Conservation (phyloP, 2,888 invertebrate species). For the Leptura quadrifasciata region DNA sequence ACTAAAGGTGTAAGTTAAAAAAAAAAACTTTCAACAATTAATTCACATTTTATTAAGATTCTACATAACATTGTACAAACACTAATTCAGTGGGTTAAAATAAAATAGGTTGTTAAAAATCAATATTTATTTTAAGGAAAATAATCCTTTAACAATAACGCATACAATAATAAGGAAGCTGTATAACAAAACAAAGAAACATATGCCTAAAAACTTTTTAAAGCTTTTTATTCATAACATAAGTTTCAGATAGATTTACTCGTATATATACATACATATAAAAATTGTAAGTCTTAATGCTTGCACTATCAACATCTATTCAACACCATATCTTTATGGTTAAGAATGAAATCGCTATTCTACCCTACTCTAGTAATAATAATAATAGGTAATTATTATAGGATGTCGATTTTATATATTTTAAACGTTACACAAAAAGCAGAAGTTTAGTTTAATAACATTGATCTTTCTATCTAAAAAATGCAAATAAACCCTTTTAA, state of each 20-base stretch:
- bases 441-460: slow-evolving; percentile 31
- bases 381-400: slow-evolving; percentile 37
- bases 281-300: slow-evolving; percentile 53
- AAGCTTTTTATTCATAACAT: slow-evolving; percentile 36
- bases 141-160: slow-evolving; percentile 1
- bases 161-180: slow-evolving; percentile 12
- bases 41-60: slow-evolving; percentile 34
- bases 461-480: slow-evolving; percentile 42
- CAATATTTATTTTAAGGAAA: slow-evolving; percentile 30
- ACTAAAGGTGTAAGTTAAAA: neutral
- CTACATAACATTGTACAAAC: slow-evolving; percentile 21
- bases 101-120: slow-evolving; percentile 23
- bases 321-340: slow-evolving; percentile 46
- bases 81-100: slow-evolving; percentile 18
- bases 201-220: slow-evolving; percentile 27
- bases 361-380: slow-evolving; percentile 47
- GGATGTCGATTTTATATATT: slow-evolving; percentile 35
- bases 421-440: slow-evolving; percentile 39
- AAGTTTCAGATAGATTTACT: slow-evolving; percentile 39
- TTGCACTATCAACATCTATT: slow-evolving; percentile 52
- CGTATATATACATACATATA: slow-evolving; percentile 54
- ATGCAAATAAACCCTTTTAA: slow-evolving; percentile 27
- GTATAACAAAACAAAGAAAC: slow-evolving; percentile 8
- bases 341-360: slow-evolving; percentile 53
- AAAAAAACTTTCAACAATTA: slow-evolving; percentile 31